Base-by-base conservation (phyloP, 2,113 vertebrate species). In the Acrocephalus kingi region DNA sequence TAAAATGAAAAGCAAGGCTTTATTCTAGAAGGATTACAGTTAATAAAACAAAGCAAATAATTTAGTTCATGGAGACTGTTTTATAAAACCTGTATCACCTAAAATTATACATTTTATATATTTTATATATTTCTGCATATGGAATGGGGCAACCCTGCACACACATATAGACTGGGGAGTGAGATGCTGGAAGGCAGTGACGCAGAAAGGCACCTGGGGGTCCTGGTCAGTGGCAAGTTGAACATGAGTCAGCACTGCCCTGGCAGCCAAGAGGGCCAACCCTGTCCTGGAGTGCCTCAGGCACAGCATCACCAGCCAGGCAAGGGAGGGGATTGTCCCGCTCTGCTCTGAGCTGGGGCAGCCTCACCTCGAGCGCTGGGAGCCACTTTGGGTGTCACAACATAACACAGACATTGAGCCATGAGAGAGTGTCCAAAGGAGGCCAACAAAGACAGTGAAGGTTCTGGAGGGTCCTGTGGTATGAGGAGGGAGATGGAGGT, bases 281-380 rank as follows among this genome's bases (percentile, higher is more conserved):
- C 0, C 0, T 24, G 19, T 16, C 24, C 27, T 41, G 43, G 19
- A 10, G 10, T 0, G 1, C 10, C 23, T 30, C 43, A 30, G 69
- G 43, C 4, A 19, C 59, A 84, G 49, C 69, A 84, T 55, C 0
- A 0, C 11, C 58, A 74, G 51, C 18, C 0, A 0, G 28, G 51
- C 23, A 49, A n/a, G 30, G 8, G 30, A 85, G 24, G 30, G n/a
- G 13, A 30, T 49, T 75, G 43, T 66, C 43, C 28, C 0, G 1
- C 23, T 48, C n/a, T 66, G 82, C n/a, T 39, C 59, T 74, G 35
- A 35, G 35, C 35, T 35, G 35, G 35, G 7, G 12, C 0, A 0
- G 41, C 8, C 15, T 75, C 35, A 56, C 8, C 19, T 49, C 0
- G 0, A 58, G 43, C 49, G 5, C 20, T 35, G 35, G 11, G n/a